Base-by-base conservation (phyloP, 2,797 vertebrate genomes). In the Macropodus opercularis region DNA sequence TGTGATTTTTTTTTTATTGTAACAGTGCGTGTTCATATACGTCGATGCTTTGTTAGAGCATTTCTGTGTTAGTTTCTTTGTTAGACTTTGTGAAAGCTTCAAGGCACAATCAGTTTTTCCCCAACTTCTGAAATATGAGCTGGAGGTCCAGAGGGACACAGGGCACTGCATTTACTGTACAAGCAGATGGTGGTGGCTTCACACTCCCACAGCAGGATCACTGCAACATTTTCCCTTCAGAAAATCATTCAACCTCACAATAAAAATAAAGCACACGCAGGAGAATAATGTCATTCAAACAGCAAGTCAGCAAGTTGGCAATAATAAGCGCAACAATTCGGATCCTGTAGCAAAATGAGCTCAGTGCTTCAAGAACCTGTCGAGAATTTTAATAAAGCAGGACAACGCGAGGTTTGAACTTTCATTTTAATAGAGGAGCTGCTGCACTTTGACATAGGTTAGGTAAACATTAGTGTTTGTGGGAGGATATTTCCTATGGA, bases 111-210 rank as follows among this genome's bases (percentile, higher is more conserved):
- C 42, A 47, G 69, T 72, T 72, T 43, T 70, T 71, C n/a, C n/a
- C 81, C 80, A 55, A 47, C 51, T 23, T 57, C 17, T 72, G 52
- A 73, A 39, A 67, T 52, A 55, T 61, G 58, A 75, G 63, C 78
- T 31, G 18, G 5, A 50, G 34, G 61, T 64, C 79, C 80, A 11
- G 7, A 14, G 75, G 77, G 49, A 75, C 47, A 43, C 40, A 39
- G 69, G 78, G 66, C 72, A 71, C 58, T 60, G 74, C 72, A 77
- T 85, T 81, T 68, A 32, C 5, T 13, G 13, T 32, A 66, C 56
- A 73, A 78, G 56, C 69, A 90, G 79, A 75, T 75, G 66, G 62
- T 60, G 69, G 79, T 71, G 47, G 72, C 64, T 62, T 63, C 32
- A 56, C 27, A 36, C 35, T 84, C 56, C 76, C 69, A 76, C 24